A percentile compares a stretch with the other conserved stretches of the same genome.
Evolutionary conservation across 64 coral and sea anemone genomes (phyloP).

Genomic region (Astreopora myriophthalma): DNA sequence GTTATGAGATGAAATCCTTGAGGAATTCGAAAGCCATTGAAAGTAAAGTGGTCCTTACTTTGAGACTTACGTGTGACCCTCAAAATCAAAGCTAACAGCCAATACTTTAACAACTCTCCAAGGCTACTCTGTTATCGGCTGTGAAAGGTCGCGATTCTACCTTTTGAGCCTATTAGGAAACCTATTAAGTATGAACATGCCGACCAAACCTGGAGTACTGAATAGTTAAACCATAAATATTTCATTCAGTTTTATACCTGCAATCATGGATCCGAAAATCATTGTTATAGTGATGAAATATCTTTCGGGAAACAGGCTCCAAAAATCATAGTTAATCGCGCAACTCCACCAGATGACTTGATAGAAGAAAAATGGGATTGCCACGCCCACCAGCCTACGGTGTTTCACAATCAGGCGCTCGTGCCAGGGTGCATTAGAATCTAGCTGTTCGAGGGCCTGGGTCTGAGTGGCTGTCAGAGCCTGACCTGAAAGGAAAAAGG

Average conservation of each 20-base stretch:
- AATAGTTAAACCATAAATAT: too few relatives aligned
- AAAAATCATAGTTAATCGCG: conserved; percentile 72
- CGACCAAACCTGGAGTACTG: too few relatives aligned
- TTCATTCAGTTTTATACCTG: conserved; percentile 59
- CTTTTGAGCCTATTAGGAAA: too few relatives aligned
- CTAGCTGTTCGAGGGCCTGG: conserved; percentile 55
- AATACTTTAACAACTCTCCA: too few relatives aligned
- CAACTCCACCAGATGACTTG: conserved; percentile 84
- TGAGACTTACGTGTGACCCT: too few relatives aligned
- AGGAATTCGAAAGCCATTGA: too few relatives aligned
- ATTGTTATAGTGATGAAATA: conserved; percentile 91
- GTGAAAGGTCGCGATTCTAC: too few relatives aligned
- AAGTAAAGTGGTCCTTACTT: too few relatives aligned
- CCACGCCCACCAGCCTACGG: conserved; percentile 68
- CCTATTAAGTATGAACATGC: too few relatives aligned
- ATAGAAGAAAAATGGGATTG: conserved; percentile 68
- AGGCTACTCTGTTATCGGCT: too few relatives aligned
- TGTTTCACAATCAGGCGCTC: conserved; percentile 68
- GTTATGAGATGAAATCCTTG: too few relatives aligned
- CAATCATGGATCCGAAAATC: conserved; percentile 92
- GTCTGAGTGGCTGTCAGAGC: conserved; percentile 53
- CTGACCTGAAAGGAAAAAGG: conserved; percentile 28
- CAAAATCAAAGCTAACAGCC: too few relatives aligned
- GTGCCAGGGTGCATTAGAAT: conserved; percentile 65
- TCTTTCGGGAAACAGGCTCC: conserved; percentile 72